A percentile compares a stretch with the other conserved stretches of the same genome.
Conservation (phyloP, 2,113 vertebrate genomes). For the Macroglossus sobrinus region DNA sequence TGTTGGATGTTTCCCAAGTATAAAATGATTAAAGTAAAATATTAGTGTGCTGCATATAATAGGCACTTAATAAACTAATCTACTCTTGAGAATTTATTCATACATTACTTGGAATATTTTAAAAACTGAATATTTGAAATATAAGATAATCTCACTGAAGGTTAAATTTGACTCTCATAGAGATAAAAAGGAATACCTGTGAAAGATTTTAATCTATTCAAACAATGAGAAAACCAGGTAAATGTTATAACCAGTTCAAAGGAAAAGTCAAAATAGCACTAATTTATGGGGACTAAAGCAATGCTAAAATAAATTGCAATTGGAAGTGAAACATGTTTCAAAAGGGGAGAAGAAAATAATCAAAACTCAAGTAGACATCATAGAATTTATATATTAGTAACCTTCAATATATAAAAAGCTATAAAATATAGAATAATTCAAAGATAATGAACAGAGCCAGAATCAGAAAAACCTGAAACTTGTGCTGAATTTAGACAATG, state of each 20-base stretch:
- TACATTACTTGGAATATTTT: not conserved
- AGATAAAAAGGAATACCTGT: not conserved
- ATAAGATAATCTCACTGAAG: not conserved
- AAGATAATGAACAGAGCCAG: not conserved
- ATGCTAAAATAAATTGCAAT: not conserved
- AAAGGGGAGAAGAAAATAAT: not conserved
- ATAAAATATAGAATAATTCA: not conserved
- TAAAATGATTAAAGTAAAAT: not conserved
- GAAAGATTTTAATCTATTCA: not conserved
- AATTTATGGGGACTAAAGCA: not conserved
- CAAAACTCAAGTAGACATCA: not conserved
- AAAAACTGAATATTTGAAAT: not conserved
- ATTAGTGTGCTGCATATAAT: not conserved
- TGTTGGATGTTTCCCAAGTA: not conserved
- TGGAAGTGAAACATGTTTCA: not conserved
- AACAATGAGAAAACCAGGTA: not conserved
- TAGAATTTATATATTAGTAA: not conserved
- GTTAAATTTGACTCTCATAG: not conserved
- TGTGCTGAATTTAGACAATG: not conserved
- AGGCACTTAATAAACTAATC: not conserved
- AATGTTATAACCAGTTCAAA: slow-evolving; percentile 22
- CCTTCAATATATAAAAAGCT: not conserved
- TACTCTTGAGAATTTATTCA: not conserved
- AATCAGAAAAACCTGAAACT: not conserved
- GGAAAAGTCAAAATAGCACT: not conserved